These are phyloP conservation scores for Bucorvus abyssinicus DNA, from an alignment of 2,797 vertebrate species.

Conservation along the genomic window DNA sequence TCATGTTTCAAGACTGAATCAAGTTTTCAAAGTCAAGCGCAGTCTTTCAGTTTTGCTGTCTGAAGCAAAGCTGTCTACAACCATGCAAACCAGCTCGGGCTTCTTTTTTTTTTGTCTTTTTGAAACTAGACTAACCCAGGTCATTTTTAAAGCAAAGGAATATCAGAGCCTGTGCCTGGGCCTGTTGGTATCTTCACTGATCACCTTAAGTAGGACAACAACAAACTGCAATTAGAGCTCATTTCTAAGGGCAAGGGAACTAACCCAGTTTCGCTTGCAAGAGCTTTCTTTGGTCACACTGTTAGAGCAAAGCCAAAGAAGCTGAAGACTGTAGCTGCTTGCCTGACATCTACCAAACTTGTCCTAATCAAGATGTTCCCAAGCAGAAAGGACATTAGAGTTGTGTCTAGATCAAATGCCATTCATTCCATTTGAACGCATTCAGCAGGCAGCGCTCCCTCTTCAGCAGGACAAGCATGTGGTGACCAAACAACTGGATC, in stretches of 20 bases:
- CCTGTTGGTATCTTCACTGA: background rate
- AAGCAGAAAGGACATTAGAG: background rate
- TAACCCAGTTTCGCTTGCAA: background rate
- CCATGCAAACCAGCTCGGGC: fast-evolving
- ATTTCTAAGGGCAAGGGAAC: background rate
- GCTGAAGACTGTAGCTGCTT: background rate
- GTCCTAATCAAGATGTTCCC: background rate
- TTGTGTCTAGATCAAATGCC: background rate
- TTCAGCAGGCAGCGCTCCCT: background rate
- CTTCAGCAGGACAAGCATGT: fast-evolving
- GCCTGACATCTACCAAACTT: background rate
- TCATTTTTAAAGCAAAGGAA: background rate
- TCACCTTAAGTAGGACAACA: background rate
- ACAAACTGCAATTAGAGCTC: background rate
- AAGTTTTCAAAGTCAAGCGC: background rate
- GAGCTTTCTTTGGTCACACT: background rate
- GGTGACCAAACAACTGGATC: background rate
- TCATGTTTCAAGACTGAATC: background rate
- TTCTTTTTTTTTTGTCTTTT: background rate
- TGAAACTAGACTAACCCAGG: background rate
- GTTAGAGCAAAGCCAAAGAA: background rate
- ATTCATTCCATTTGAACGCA: background rate
- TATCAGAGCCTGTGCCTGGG: background rate
- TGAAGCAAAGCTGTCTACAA: background rate
- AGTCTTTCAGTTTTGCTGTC: background rate